phyloP scores from a whole-genome alignment of 2,797 vertebrate genomes.

The Capromys pilorides region DNA sequence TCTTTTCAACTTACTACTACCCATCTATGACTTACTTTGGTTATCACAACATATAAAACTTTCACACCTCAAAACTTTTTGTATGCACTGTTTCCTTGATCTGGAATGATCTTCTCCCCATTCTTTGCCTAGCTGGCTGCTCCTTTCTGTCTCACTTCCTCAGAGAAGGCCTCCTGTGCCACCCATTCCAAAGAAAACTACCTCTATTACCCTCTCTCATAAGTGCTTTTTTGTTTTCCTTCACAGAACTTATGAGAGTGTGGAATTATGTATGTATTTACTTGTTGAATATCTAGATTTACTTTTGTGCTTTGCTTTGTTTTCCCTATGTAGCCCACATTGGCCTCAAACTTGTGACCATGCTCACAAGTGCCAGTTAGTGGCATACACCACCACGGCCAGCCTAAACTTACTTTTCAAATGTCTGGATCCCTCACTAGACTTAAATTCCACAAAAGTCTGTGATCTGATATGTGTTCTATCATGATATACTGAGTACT shows the following conservation, averaged over 20 bases:
- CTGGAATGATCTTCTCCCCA: not conserved
- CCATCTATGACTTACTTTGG: not conserved
- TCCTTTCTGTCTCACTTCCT: not conserved
- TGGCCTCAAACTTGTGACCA: not conserved
- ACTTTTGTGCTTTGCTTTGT: not conserved
- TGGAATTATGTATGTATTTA: not conserved
- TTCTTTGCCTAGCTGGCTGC: not conserved
- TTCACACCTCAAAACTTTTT: not conserved
- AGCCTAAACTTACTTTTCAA: not conserved
- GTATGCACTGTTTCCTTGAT: not conserved
- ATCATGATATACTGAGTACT: not conserved
- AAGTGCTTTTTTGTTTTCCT: conserved; percentile 1
- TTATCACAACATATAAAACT: not conserved
- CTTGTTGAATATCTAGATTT: not conserved
- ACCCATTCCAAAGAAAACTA: not conserved
- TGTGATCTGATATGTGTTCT: not conserved
- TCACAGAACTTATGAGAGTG: not conserved
- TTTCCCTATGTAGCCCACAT: not conserved
- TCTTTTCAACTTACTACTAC: not conserved
- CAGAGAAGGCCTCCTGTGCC: not conserved
- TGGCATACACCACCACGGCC: not conserved
- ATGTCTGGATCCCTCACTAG: conserved; percentile 15
- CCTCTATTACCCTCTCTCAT: conserved; percentile 4
- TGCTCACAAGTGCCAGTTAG: not conserved
- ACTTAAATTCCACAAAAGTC: conserved; percentile 1